phyloP scores from a whole-genome alignment of 1,140 invertebrate genomes.

The Trichoplusia ni region DNA sequence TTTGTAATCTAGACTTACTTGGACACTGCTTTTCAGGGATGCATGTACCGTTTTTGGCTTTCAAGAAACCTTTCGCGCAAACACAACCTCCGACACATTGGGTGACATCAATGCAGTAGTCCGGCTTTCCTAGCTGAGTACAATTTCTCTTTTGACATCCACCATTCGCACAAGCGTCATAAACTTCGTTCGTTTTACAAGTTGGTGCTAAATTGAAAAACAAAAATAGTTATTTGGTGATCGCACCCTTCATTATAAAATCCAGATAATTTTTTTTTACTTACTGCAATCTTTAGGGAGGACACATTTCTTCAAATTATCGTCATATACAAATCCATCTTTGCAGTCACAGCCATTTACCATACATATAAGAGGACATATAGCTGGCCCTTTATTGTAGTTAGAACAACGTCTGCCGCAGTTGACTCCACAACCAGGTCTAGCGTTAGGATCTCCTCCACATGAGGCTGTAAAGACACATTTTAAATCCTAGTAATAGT shows the following conservation, averaged over 20 bases:
- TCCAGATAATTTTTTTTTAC: neutral
- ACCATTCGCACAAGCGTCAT: conserved; percentile 33
- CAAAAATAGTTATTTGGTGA: neutral
- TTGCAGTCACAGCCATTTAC: conserved; percentile 44
- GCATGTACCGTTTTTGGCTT: conserved; percentile 39
- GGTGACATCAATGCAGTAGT: conserved; percentile 18
- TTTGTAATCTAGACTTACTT: conserved; percentile 28
- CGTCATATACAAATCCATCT: conserved; percentile 27
- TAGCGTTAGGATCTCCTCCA: conserved; percentile 42
- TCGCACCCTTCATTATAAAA: neutral
- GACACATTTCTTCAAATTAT: conserved; percentile 37
- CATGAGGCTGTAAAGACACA: conserved; percentile 32
- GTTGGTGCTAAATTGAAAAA: conserved; percentile 11
- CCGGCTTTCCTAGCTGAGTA: conserved; percentile 30
- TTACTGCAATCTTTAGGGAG: conserved; percentile 37
- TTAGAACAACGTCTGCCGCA: conserved; percentile 40
- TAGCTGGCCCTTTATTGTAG: conserved; percentile 20
- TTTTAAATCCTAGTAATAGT: neutral
- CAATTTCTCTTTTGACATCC: conserved; percentile 33
- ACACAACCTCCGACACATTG: conserved; percentile 50
- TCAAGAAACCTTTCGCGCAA: conserved; percentile 44
- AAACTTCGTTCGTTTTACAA: conserved; percentile 36
- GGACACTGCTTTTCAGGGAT: conserved; percentile 38
- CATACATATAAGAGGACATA: conserved; percentile 24
- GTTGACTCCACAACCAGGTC: conserved; percentile 35